phyloP scores from a whole-genome alignment of 2,888 invertebrate genomes.

The Mycogona germanica region DNA sequence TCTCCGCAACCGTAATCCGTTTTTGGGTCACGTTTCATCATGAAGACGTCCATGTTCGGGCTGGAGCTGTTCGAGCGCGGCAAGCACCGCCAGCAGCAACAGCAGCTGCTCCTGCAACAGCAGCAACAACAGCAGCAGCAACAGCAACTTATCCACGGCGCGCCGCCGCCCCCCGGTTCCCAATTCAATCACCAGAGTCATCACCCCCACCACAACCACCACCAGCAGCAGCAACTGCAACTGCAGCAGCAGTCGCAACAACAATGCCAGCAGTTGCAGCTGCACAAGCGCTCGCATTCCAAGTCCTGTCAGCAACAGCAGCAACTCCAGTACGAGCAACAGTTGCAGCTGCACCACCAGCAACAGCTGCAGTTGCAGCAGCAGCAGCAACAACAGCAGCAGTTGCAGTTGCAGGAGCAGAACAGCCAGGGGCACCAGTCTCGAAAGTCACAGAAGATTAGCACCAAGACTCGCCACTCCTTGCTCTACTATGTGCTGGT shows the following conservation, averaged over 20 bases:
- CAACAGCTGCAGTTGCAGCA: constrained; percentile 10
- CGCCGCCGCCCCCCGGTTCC: neutral
- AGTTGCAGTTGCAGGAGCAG: constrained; percentile 10
- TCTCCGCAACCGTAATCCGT: no score
- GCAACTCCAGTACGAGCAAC: constrained; percentile 8
- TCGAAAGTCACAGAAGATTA: constrained; percentile 8
- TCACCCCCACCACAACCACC: constrained; percentile 12
- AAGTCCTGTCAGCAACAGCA: constrained; percentile 11
- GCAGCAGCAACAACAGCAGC: constrained; percentile 11
- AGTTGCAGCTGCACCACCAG: constrained; percentile 15
- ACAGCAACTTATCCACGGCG: no score
- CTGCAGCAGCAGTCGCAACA: constrained; percentile 5
- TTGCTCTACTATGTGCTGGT: constrained; percentile 20
- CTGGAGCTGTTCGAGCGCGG: constrained; percentile 14
- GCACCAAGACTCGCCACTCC: constrained; percentile 17
- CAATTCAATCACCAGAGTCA: neutral
- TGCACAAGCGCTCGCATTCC: neutral
- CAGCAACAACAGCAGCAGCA: constrained; percentile 12
- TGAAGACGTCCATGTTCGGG: constrained; percentile 17
- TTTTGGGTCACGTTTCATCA: neutral
- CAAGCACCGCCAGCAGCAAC: constrained; percentile 15
- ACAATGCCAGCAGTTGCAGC: constrained; percentile 8
- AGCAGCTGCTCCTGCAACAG: constrained; percentile 8
- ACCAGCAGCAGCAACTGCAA: constrained; percentile 8
- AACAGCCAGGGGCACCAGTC: constrained; percentile 1